Evolutionary conservation across 2,888 invertebrate genomes (phyloP).

Genomic region (Agrotis exclamationis): DNA sequence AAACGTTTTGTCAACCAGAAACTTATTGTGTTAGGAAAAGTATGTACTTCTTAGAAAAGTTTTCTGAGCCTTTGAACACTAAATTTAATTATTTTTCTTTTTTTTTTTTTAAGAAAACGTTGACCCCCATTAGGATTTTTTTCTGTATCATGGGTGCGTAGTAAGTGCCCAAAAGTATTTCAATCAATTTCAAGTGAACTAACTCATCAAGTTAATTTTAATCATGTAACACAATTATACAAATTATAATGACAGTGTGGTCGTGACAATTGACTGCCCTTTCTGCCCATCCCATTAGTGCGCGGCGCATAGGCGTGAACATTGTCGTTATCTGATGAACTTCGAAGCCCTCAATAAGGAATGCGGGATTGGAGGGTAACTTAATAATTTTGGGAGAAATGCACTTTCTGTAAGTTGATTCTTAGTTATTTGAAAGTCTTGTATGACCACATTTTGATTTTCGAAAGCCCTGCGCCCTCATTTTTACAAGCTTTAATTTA

Average conservation of each 20-base stretch:
- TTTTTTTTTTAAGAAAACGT: no score
- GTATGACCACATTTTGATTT: neutral
- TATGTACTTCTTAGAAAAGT: neutral
- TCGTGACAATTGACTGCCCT: slow-evolving; percentile 52
- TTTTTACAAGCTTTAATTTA: no score
- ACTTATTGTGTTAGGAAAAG: no score
- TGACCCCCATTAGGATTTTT: no score
- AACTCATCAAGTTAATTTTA: slow-evolving; percentile 6
- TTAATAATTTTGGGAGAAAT: slow-evolving; percentile 18
- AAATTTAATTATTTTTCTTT: neutral
- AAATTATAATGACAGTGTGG: slow-evolving; percentile 53
- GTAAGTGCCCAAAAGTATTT: no score
- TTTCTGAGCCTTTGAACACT: neutral
- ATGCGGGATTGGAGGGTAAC: slow-evolving; percentile 44
- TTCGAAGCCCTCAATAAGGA: slow-evolving; percentile 27
- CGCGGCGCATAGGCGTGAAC: slow-evolving; percentile 63
- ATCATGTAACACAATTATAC: slow-evolving; percentile 51
- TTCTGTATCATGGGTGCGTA: no score
- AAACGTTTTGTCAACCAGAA: neutral
- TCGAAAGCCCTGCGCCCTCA: neutral
- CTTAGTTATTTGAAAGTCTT: neutral
- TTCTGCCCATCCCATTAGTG: slow-evolving; percentile 42
- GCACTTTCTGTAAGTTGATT: neutral
- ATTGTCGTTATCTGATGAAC: slow-evolving; percentile 59
- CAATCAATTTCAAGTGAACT: slow-evolving; percentile 1